Evolutionary conservation across 2,888 invertebrate genomes (phyloP), one percentile per base, ranked within the genome.

Genomic region (Mactromeris polynyma): DNA sequence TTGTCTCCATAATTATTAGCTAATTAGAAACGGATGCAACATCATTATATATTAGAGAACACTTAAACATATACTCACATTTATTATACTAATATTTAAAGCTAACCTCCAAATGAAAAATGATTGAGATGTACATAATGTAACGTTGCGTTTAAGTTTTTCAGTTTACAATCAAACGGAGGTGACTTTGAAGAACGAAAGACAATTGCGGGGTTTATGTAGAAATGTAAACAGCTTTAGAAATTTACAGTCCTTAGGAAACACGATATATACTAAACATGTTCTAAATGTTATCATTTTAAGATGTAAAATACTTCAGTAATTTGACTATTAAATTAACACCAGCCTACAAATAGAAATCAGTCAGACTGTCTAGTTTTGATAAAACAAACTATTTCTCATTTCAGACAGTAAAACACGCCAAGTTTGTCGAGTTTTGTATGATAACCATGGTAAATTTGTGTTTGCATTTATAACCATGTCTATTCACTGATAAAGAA

Each of bases 1-100:
- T 73, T 33, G 33, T 73, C 73, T 73, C 33, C 2, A 7, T 58
- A 7, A 26, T 58, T n/a, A 73, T 73, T 36, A 73, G 33, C 33
- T 73, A 73, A 33, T 73, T 73, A 73, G 73, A 73, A 73, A 33
- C 73, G 73, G 73, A 73, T 73, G 33, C 33, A n/a, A 9, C 26
- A 26, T 64, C 58, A 64, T 64, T 64, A n/a, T 26, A n/a, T 11
- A 64, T 21, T 64, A 64, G 2, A 64, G 17, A n/a, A 73, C 73
- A 33, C 31, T 73, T 36, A 36, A 6, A 69, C n/a, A 19, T 36
- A 73, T 73, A 33, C 33, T 36, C 33, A 33, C 73, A 36, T 73
- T 17, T 73, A n/a, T 26, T 36, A 73, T 19, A 73, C 3, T 3
- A 19, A 36, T 33, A 73, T 73, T 17, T 2, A 17, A 33, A 36